Percentiles rank a stretch among this genome's conserved stretches.
These are phyloP conservation scores for Cinara cedri DNA, from an alignment of 2,888 invertebrate genomes.

Conservation along the genomic window DNA sequence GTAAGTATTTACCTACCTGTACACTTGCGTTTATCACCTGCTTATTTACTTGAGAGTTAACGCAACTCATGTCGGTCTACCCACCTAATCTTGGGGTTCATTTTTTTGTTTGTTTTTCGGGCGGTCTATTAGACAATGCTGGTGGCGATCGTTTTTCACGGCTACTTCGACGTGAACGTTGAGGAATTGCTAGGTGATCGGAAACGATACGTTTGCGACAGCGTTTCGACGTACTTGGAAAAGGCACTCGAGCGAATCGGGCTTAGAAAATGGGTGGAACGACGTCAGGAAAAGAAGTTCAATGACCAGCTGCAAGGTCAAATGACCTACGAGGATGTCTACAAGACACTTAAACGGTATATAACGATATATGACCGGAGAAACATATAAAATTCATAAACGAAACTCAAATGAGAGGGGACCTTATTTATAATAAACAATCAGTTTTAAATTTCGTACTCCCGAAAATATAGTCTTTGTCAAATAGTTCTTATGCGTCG, in stretches of 20 bases:
- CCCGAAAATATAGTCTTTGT: too few relatives aligned
- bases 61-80: too few relatives aligned
- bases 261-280: background rate
- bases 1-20: constrained; percentile 15
- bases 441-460: too few relatives aligned
- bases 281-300: background rate
- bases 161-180: constrained; percentile 39
- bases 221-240: background rate
- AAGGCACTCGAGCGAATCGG: background rate
- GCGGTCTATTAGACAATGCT: constrained; percentile 35
- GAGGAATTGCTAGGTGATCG: background rate
- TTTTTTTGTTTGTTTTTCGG: background rate
- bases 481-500: too few relatives aligned
- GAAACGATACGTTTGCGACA: constrained; percentile 58
- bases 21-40: too few relatives aligned
- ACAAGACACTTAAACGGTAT: constrained; percentile 37
- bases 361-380: background rate
- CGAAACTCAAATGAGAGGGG: too few relatives aligned
- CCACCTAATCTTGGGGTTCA: too few relatives aligned
- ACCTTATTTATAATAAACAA: too few relatives aligned
- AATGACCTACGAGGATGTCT: constrained; percentile 17
- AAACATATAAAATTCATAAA: too few relatives aligned
- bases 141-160: constrained; percentile 41
- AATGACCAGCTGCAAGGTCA: background rate
- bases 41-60: too few relatives aligned